Evolutionary conservation across 1,140 invertebrate species (phyloP).

Genomic region (Thalassaphorura encarpata): DNA sequence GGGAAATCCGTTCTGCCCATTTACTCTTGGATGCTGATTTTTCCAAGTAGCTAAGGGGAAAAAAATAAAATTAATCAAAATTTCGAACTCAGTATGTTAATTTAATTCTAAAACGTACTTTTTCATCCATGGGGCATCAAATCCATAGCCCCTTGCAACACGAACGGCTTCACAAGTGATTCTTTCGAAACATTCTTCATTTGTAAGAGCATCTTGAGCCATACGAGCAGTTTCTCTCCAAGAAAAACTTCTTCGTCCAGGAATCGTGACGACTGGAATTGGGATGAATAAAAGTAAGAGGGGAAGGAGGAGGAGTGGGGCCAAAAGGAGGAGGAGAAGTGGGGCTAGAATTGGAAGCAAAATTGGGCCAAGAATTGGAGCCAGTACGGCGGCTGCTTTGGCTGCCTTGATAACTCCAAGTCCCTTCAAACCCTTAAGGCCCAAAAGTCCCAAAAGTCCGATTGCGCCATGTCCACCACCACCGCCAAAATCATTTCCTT

Average conservation of each 20-base stretch:
- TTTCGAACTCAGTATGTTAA: not conserved
- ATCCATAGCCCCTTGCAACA: not conserved
- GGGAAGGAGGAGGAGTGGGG: not conserved
- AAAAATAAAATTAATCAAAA: not conserved
- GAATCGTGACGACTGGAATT: constrained; percentile 1
- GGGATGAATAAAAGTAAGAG: not conserved
- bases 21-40: not conserved
- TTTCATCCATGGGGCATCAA: constrained; percentile 1
- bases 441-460: not conserved
- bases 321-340: not conserved
- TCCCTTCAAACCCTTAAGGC: not conserved
- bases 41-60: not conserved
- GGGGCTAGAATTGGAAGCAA: not conserved
- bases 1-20: not conserved
- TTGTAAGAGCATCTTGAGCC: not conserved
- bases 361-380: not conserved
- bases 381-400: not conserved
- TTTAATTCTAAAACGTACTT: constrained; percentile 1
- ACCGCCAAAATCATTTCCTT: too few relatives aligned
- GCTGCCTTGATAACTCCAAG: not conserved
- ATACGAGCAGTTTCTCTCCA: not conserved
- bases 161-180: not conserved
- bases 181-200: not conserved
- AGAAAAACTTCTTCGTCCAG: not conserved
- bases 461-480: not conserved